These are phyloP conservation scores for Lapara coniferarum DNA, from an alignment of 2,888 invertebrate genomes.

Conservation along the genomic window DNA sequence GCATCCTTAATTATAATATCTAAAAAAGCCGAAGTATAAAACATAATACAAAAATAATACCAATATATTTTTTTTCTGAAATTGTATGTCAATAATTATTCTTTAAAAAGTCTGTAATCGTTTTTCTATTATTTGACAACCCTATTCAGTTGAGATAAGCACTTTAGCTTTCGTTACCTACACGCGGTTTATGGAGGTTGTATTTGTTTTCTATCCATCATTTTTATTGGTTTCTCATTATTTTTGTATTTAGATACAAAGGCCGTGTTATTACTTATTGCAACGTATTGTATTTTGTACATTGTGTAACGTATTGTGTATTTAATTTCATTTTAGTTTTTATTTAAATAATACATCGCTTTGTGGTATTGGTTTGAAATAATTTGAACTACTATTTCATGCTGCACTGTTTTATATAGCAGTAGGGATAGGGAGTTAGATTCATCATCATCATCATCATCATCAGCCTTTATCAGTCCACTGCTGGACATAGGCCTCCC, in stretches of 20 bases:
- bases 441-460: too few species aligned
- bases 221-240: neutral
- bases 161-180: neutral
- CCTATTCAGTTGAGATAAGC: neutral
- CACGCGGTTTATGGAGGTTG: neutral
- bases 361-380: too few species aligned
- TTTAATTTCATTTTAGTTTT: too few species aligned
- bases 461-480: too few species aligned
- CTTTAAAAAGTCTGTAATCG: neutral
- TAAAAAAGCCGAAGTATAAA: too few species aligned
- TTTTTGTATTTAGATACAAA: neutral
- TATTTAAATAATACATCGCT: too few species aligned
- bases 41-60: neutral
- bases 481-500: too few species aligned
- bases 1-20: too few species aligned
- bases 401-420: too few species aligned
- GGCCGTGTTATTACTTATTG: neutral
- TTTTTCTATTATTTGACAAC: neutral
- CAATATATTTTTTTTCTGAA: neutral
- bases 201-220: slow-evolving; percentile 1
- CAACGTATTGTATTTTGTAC: neutral
- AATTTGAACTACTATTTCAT: too few species aligned
- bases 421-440: too few species aligned
- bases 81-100: neutral
- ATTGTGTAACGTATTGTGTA: neutral